phyloP scores from a whole-genome alignment of 2,797 vertebrate species.

The Sebastes hubbsi region DNA sequence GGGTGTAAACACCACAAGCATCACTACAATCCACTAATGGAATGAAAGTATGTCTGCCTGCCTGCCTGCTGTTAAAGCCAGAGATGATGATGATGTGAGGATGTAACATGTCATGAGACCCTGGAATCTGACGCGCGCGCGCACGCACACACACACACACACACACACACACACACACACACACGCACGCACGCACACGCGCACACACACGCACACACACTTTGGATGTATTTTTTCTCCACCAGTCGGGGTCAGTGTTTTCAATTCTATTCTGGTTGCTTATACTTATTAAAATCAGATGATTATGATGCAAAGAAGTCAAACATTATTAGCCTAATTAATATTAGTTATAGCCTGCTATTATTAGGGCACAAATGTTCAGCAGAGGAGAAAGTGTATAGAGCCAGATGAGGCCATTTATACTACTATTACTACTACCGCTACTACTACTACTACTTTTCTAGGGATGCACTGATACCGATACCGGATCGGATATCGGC shows the following conservation, averaged over 20 bases:
- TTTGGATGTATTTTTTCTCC: constrained; percentile 11
- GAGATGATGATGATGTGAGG: constrained; percentile 9
- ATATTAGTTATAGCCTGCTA: neutral
- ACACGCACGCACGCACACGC: accelerated
- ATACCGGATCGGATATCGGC: too few relatives aligned
- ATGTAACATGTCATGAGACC: constrained; percentile 11
- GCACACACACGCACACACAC: neutral
- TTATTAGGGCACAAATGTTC: neutral
- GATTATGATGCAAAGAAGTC: neutral
- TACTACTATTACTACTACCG: neutral
- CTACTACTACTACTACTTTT: neutral
- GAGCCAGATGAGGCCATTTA: neutral
- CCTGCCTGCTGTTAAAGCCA: neutral
- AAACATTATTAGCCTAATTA: neutral
- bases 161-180: neutral
- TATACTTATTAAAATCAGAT: neutral
- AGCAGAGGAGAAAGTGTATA: neutral
- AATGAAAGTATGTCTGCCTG: neutral
- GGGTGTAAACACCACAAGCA: constrained; percentile 2
- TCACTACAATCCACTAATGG: neutral
- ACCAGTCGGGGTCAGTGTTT: constrained; percentile 29
- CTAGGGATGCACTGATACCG: too few relatives aligned
- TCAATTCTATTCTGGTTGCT: neutral
- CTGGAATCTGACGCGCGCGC: neutral
- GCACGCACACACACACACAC: accelerated